Evolutionary conservation across 2,888 invertebrate species (phyloP), one percentile per base, ranked within the genome.

Genomic region (Hedychridium roseum): DNA sequence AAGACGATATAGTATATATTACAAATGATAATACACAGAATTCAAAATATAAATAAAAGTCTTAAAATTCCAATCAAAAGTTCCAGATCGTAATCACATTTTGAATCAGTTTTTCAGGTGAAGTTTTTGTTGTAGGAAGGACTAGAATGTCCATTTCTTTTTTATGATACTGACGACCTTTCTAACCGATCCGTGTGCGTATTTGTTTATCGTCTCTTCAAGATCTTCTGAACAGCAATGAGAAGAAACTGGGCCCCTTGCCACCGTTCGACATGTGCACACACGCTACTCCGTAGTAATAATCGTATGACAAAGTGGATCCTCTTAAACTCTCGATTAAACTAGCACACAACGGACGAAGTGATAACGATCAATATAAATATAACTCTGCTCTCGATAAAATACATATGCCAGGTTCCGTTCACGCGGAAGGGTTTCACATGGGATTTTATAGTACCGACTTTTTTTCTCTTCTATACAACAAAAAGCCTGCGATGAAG

Each of bases 251-350:
- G 32, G 36, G 43, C 45, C 54, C 43, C 43, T 34, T 30, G 32
- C 50, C 35, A 30, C 35, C 17, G 27, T 28, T 42, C 37, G n/a
- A 15, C 45, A 39, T 27, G 49, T 46, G 27, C 16, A 26, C 12
- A 38, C 27, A 5, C 14, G 26, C 14, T 12, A 21, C 23, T 23
- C 23, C 9, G 23, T 6, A 23, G 23, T 23, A 23, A 9, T 23
- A 23, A 23, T 9, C 23, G 5, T 15, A 21, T 26, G n/a, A 26
- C 43, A 9, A 53, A 59, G 43, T 39, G 40, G 41, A 42, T 47
- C 41, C 12, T n/a, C 40, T 39, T 57, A 53, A 50, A 54, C 52
- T 61, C 26, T 45, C 43, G 45, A 60, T 52, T 41, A 41, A 50
- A 21, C 12, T 30, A 40, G 43, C 32, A 46, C 32, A 41, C 38